Conservation (phyloP, 1,140 invertebrate genomes). For the Probaryconus sp. region DNA sequence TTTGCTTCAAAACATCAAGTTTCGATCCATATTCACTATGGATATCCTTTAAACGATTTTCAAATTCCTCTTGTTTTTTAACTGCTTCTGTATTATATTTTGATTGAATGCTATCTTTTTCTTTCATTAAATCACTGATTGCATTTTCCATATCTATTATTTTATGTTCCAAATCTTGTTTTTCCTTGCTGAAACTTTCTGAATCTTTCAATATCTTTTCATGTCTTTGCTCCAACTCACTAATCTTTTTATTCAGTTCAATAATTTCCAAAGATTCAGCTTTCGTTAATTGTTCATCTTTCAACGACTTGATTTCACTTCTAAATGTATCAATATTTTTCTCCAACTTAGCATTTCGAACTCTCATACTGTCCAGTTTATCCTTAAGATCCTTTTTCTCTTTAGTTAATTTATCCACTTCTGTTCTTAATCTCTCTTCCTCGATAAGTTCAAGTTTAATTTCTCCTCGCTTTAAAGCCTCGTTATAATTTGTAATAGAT, state of each 20-base stretch:
- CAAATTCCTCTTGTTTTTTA: conserved; percentile 53
- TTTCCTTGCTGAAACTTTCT: conserved; percentile 23
- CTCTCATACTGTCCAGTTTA: conserved; percentile 64
- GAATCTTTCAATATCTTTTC: conserved; percentile 32
- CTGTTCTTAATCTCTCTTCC: conserved; percentile 64
- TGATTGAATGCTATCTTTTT: conserved; percentile 2
- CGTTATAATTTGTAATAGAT: conserved; percentile 47
- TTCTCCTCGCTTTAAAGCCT: conserved; percentile 47
- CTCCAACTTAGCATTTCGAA: conserved; percentile 70
- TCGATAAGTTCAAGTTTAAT: conserved; percentile 59
- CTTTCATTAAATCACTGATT: conserved; percentile 5
- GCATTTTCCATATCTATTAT: conserved; percentile 19
- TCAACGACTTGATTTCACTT: conserved; percentile 59
- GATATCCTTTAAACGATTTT: conserved; percentile 66
- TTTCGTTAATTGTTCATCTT: conserved; percentile 36
- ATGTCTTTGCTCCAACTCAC: conserved; percentile 33
- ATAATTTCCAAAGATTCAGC: conserved; percentile 42
- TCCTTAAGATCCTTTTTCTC: conserved; percentile 69
- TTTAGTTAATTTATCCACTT: conserved; percentile 63
- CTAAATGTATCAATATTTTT: conserved; percentile 69
- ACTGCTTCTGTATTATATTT: conserved; percentile 28
- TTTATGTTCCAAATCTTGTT: conserved; percentile 6
- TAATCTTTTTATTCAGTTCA: conserved; percentile 46
- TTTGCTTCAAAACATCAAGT: conserved; percentile 74
- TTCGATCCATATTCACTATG: conserved; percentile 72